These are phyloP conservation scores for Anarrhichthys ocellatus DNA, from an alignment of 2,113 vertebrate genomes.

Conservation along the genomic window DNA sequence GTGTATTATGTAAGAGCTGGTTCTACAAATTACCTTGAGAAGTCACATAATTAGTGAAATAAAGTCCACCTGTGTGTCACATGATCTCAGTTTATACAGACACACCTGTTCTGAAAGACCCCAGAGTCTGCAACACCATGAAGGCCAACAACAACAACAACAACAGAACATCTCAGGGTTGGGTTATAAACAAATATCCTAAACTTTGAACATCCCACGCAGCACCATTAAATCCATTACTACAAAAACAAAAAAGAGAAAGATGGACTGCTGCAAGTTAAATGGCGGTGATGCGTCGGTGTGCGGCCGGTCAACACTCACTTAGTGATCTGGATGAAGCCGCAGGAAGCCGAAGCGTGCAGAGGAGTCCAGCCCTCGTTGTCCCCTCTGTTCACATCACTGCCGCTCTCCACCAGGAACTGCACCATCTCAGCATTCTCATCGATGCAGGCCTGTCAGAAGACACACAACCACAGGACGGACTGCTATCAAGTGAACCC, in stretches of 20 bases:
- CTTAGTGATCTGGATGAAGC: constrained; percentile 86
- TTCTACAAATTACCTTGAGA: too few species aligned
- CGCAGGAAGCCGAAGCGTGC: constrained; percentile 87
- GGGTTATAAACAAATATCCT: too few species aligned
- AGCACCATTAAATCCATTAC: not conserved
- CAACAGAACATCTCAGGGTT: too few species aligned
- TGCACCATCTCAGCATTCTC: constrained; percentile 89
- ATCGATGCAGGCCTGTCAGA: constrained; percentile 86
- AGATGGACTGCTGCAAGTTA: not conserved
- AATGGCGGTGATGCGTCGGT: not conserved
- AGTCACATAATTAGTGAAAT: too few species aligned
- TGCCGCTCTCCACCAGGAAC: constrained; percentile 88
- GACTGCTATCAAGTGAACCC: constrained; percentile 1
- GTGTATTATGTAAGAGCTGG: not conserved
- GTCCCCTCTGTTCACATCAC: constrained; percentile 85
- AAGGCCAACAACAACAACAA: too few species aligned
- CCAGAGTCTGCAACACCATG: too few species aligned
- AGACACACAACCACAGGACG: constrained; percentile 40
- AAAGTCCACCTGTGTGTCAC: too few species aligned
- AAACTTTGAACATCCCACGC: not conserved
- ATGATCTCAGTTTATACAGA: too few species aligned
- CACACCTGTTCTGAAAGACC: too few species aligned
- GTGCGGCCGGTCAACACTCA: constrained; percentile 66
- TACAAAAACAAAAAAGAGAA: not conserved
- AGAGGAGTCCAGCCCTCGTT: constrained; percentile 90